phyloP scores from a whole-genome alignment of 2,113 vertebrate genomes.

The Pomatostomus ruficeps region DNA sequence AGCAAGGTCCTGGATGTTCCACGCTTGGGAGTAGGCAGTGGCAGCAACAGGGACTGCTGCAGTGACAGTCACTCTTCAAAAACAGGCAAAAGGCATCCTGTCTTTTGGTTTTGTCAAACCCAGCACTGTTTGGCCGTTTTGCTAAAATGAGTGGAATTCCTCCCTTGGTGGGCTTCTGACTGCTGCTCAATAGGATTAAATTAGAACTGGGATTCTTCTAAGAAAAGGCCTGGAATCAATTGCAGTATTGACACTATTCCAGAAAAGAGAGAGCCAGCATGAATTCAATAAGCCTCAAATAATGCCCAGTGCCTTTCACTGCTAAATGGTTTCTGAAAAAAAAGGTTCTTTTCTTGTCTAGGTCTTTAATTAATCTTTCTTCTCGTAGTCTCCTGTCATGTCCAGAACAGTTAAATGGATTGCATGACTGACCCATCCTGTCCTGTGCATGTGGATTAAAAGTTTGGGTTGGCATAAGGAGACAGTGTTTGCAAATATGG shows the following conservation, averaged over 20 bases:
- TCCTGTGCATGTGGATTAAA: background rate
- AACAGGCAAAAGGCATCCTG: background rate
- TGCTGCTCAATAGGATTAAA: conserved; percentile 13
- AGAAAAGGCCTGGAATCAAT: conserved; percentile 13
- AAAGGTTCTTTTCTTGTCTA: background rate
- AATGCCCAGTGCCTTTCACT: background rate
- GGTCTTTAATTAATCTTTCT: background rate
- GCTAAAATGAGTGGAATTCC: background rate
- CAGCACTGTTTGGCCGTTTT: background rate
- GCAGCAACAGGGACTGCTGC: background rate
- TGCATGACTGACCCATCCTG: background rate
- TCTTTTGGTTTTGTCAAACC: background rate
- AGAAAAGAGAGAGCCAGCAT: background rate
- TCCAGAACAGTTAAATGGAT: background rate
- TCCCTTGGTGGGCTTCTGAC: background rate
- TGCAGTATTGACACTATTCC: background rate
- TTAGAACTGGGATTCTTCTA: conserved; percentile 21
- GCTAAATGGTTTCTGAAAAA: background rate
- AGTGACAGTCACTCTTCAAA: background rate
- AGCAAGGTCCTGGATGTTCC: background rate
- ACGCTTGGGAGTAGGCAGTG: background rate
- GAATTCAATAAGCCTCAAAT: background rate
- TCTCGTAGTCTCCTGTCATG: background rate
- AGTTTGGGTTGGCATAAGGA: background rate
- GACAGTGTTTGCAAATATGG: background rate